These are phyloP conservation scores for Dasyprocta punctata DNA, from an alignment of 2,113 vertebrate genomes.

Conservation along the genomic window DNA sequence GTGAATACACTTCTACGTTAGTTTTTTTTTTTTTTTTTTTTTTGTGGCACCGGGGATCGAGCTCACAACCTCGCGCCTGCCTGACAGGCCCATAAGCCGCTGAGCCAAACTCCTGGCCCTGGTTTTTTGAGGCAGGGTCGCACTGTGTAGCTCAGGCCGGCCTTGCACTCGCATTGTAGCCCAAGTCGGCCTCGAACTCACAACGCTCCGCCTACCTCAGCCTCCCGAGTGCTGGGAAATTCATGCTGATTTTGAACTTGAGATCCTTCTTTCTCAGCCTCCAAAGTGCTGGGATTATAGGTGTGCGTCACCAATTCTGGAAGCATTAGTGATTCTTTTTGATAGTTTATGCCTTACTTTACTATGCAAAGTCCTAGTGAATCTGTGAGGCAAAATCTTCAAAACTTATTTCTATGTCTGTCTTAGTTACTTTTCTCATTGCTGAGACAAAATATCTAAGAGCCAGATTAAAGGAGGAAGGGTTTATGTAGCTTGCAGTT, in stretches of 20 bases:
- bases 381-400: neutral
- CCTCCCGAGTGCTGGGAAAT: neutral
- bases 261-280: neutral
- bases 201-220: neutral
- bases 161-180: too few relatives aligned
- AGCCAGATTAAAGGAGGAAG: neutral
- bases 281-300: neutral
- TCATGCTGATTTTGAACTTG: neutral
- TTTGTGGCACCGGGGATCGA: too few relatives aligned
- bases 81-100: too few relatives aligned
- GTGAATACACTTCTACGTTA: neutral
- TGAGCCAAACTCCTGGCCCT: too few relatives aligned
- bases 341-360: conserved; percentile 33
- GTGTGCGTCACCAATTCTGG: neutral
- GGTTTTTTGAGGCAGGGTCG: too few relatives aligned
- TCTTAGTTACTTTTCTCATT: neutral
- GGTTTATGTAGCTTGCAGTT: neutral
- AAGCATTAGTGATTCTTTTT: neutral
- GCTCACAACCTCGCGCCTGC: too few relatives aligned
- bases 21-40: neutral
- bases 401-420: neutral
- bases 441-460: neutral
- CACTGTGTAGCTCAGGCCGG: too few relatives aligned
- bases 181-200: too few relatives aligned
- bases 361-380: conserved; percentile 2